A percentile compares a stretch with the other conserved stretches of the same genome.
Evolutionary conservation across 2,113 vertebrate genomes (phyloP).

Genomic region (Oryctolagus cuniculus): DNA sequence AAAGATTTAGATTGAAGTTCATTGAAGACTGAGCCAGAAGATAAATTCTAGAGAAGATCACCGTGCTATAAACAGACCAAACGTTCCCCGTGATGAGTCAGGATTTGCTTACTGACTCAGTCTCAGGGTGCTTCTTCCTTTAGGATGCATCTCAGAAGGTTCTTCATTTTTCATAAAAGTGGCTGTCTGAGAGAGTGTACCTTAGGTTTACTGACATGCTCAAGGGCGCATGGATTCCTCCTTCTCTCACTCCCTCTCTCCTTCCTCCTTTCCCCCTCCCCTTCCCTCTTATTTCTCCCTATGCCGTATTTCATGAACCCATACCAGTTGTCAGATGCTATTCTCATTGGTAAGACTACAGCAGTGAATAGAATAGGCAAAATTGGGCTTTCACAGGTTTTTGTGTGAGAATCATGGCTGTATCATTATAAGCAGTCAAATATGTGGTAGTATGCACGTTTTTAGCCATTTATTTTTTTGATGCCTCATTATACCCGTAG

Average conservation of each 20-base stretch:
- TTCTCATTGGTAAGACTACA: not conserved
- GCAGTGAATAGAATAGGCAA: not conserved
- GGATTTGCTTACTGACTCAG: constrained; percentile 16
- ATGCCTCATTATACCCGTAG: not conserved
- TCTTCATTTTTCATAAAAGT: constrained; percentile 15
- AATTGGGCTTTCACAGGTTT: not conserved
- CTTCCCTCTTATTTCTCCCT: not conserved
- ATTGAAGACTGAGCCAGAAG: not conserved
- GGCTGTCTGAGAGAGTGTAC: not conserved
- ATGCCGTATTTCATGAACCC: not conserved
- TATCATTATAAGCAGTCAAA: not conserved
- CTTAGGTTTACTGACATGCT: not conserved
- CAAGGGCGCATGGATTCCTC: not conserved
- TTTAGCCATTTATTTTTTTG: not conserved
- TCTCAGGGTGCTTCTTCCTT: not conserved
- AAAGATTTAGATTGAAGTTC: constrained; percentile 34
- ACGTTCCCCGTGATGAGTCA: constrained; percentile 14
- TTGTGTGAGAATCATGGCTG: not conserved
- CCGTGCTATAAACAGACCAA: not conserved
- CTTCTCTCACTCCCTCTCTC: not conserved
- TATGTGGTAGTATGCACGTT: not conserved
- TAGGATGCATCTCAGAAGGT: constrained; percentile 5
- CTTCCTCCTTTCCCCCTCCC: not conserved
- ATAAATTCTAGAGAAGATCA: not conserved
- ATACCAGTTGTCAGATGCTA: not conserved